A percentile compares a stretch with the other conserved stretches of the same genome.
Conservation (phyloP, 2,888 invertebrate species). For the Leucophenga maculata region DNA sequence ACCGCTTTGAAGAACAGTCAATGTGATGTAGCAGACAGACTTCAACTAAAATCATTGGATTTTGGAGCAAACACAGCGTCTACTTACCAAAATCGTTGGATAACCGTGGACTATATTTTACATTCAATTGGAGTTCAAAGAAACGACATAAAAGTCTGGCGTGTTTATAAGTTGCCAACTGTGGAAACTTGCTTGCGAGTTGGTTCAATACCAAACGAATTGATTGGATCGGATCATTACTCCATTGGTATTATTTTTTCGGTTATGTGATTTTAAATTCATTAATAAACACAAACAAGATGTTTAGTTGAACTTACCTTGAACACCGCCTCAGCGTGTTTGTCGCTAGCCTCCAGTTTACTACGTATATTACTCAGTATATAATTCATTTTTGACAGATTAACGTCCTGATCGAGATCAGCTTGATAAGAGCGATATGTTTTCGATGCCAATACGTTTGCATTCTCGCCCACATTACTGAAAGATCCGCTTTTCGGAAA, state of each 20-base stretch:
- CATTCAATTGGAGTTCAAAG: conserved; percentile 74
- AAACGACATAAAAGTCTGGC: conserved; percentile 70
- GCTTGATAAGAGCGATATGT: conserved; percentile 69
- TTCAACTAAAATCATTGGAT: conserved; percentile 47
- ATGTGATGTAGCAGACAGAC: background rate
- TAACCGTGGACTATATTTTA: conserved; percentile 93
- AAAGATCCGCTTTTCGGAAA: conserved; percentile 48
- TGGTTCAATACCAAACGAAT: conserved; percentile 81
- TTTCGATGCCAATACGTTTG: conserved; percentile 32
- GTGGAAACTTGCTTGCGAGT: conserved; percentile 75
- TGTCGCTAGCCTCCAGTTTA: conserved; percentile 67
- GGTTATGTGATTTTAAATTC: conserved; percentile 38
- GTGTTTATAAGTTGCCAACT: conserved; percentile 79
- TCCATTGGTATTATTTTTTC: conserved; percentile 81
- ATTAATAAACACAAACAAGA: background rate
- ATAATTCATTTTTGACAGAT: conserved; percentile 67
- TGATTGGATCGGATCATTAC: conserved; percentile 88
- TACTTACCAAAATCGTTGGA: conserved; percentile 83
- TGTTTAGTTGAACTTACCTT: conserved; percentile 52
- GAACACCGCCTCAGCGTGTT: conserved; percentile 62
- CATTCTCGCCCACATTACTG: background rate
- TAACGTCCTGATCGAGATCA: conserved; percentile 68
- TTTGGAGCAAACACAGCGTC: conserved; percentile 71
- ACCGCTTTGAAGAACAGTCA: conserved; percentile 66
- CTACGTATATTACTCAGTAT: conserved; percentile 67